Evolutionary conservation across 2,888 invertebrate species (phyloP).

Genomic region (Drosophila koepferae): DNA sequence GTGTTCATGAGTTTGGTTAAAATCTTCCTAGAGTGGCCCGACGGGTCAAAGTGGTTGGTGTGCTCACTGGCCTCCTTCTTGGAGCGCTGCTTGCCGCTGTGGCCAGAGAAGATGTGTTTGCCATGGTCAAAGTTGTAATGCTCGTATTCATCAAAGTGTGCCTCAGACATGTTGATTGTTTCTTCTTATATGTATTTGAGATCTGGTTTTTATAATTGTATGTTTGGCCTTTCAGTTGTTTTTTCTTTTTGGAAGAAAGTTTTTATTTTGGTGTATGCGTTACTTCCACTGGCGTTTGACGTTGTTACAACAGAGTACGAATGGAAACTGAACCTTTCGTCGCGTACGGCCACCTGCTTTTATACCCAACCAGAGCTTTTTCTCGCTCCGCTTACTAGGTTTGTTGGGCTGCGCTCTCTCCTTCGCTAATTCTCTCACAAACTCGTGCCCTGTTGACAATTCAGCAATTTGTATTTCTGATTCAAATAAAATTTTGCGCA

Average conservation of each 20-base stretch:
- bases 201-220: slow-evolving; percentile 34
- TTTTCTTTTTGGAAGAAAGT: slow-evolving; percentile 33
- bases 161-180: slow-evolving; percentile 90
- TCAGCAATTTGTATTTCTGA: not conserved
- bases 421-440: slow-evolving; percentile 5
- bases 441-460: slow-evolving; percentile 28
- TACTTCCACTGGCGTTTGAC: slow-evolving; percentile 21
- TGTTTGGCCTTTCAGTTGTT: slow-evolving; percentile 17
- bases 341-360: slow-evolving; percentile 25
- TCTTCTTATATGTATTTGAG: slow-evolving; percentile 24
- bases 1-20: slow-evolving; percentile 57
- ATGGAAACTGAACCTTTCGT: slow-evolving; percentile 43
- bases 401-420: slow-evolving; percentile 17
- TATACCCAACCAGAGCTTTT: slow-evolving; percentile 53
- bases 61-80: slow-evolving; percentile 95
- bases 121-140: slow-evolving; percentile 97
- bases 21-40: slow-evolving; percentile 89
- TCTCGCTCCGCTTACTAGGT: slow-evolving; percentile 13
- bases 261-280: slow-evolving; percentile 22
- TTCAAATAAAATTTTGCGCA: not conserved
- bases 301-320: slow-evolving; percentile 28
- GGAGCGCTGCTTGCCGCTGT: slow-evolving; percentile 95
- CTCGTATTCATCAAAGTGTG: slow-evolving; percentile 95
- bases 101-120: slow-evolving; percentile 93
- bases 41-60: slow-evolving; percentile 96